Base-by-base conservation (phyloP, 2,888 invertebrate genomes). In the Caenorhabditis panamensis region DNA sequence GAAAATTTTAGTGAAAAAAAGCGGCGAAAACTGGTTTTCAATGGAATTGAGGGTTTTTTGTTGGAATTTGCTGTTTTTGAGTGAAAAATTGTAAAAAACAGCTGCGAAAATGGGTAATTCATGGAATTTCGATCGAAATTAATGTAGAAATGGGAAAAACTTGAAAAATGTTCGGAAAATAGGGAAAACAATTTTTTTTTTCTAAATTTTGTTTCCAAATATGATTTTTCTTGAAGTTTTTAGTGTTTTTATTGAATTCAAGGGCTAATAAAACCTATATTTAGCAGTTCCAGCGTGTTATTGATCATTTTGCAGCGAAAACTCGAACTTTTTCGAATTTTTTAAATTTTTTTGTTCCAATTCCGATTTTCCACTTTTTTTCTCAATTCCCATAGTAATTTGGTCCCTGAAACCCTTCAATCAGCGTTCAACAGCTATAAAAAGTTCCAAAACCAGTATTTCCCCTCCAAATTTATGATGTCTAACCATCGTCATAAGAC, bases 381-480 rank as follows among this genome's bases (percentile, higher is more conserved):
- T n/a, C n/a, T n/a, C n/a, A n/a, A n/a, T n/a, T n/a, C n/a, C n/a
- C n/a, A n/a, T n/a, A n/a, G n/a, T n/a, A n/a, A n/a, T n/a, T n/a
- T n/a, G n/a, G n/a, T n/a, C n/a, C n/a, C n/a, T n/a, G n/a, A n/a
- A n/a, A n/a, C n/a, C n/a, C n/a, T n/a, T n/a, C n/a, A n/a, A n/a
- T n/a, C n/a, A n/a, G n/a, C n/a, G n/a, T n/a, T n/a, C n/a, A n/a
- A n/a, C n/a, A n/a, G n/a, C n/a, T 9, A 49, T 49, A 18, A 49
- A 49, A 49, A 49, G 1, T 18, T 18, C 49, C 6, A 18, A 4
- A 26, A 26, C 53, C 53, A 6, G 41, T 41, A 2, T 41, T 41
- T 41, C 41, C 13, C n/a, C 24, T 8, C 26, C 26, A 53, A 66
- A 66, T 58, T 68, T 24, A 56, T 68, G 68, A 59, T 68, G 41